phyloP scores from a whole-genome alignment of 2,888 invertebrate genomes.

The Hypomecis punctinalis region DNA sequence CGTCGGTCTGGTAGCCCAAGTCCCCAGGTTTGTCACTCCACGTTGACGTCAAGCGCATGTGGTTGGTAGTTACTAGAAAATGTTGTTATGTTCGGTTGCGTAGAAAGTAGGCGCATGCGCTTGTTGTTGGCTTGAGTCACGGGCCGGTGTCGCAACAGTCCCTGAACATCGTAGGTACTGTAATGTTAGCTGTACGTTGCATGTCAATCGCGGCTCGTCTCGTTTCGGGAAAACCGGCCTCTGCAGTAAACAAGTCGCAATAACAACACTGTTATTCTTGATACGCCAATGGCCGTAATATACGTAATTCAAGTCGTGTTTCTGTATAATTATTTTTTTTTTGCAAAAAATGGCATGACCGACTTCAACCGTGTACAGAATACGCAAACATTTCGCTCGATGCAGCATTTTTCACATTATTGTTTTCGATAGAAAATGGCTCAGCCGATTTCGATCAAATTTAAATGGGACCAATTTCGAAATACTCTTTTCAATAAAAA shows the following conservation, averaged over 20 bases:
- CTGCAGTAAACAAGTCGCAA: not conserved
- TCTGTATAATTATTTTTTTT: too few relatives aligned
- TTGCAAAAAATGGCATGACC: too few relatives aligned
- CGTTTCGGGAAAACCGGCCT: constrained; percentile 10
- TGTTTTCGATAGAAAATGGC: too few relatives aligned
- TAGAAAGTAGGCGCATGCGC: not conserved
- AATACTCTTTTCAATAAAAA: too few relatives aligned
- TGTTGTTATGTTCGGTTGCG: not conserved
- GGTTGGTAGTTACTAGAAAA: not conserved
- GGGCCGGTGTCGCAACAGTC: not conserved
- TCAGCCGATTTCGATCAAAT: too few relatives aligned
- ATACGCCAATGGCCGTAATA: too few relatives aligned
- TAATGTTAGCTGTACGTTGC: not conserved
- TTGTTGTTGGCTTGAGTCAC: not conserved
- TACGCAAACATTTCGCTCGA: too few relatives aligned
- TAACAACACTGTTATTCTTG: not conserved
- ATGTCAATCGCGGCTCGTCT: constrained; percentile 7
- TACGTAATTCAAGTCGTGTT: too few relatives aligned
- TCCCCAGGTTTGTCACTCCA: not conserved
- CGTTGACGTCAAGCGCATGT: not conserved
- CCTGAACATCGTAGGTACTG: not conserved
- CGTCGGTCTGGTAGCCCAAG: not conserved
- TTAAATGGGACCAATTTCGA: too few relatives aligned
- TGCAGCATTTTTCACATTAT: too few relatives aligned
- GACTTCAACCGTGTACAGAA: too few relatives aligned